Evolutionary conservation across 2,113 vertebrate genomes (phyloP).

Genomic region (Phainopepla nitens): DNA sequence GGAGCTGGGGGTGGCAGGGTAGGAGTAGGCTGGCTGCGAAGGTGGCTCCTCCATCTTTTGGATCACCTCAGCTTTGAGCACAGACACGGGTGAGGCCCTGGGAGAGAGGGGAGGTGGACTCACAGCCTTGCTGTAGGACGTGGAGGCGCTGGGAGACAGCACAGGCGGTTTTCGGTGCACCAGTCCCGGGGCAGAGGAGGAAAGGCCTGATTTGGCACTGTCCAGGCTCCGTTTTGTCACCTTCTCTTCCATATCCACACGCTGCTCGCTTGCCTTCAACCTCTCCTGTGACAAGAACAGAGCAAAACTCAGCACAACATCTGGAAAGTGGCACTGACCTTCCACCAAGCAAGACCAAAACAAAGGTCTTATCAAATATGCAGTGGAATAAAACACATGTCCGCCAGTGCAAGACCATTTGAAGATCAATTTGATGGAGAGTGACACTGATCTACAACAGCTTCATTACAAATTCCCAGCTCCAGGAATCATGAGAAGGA

Average conservation of each 20-base stretch:
- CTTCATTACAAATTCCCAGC: not conserved
- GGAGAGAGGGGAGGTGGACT: constrained; percentile 78
- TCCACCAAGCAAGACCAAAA: not conserved
- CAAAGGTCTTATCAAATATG: not conserved
- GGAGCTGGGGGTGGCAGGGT: constrained; percentile 80
- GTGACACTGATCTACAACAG: not conserved
- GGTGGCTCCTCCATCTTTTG: constrained; percentile 82
- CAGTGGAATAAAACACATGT: not conserved
- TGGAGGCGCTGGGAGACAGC: constrained; percentile 75
- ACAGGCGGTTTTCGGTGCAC: constrained; percentile 80
- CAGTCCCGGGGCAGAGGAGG: constrained; percentile 69
- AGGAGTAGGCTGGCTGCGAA: constrained; percentile 80
- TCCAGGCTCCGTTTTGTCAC: constrained; percentile 79
- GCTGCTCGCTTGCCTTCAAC: constrained; percentile 87
- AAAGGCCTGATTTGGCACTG: constrained; percentile 73
- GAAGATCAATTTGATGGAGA: not conserved
- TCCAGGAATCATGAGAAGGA: not conserved
- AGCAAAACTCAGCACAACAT: not conserved
- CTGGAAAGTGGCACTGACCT: not conserved
- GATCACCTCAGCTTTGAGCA: constrained; percentile 86
- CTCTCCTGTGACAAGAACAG: constrained; percentile 77
- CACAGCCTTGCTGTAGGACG: constrained; percentile 79
- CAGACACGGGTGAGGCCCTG: constrained; percentile 77
- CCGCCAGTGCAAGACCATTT: not conserved
- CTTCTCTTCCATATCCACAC: constrained; percentile 86